phyloP scores from a whole-genome alignment of 1,140 invertebrate genomes.

The Dysdera silvatica region DNA sequence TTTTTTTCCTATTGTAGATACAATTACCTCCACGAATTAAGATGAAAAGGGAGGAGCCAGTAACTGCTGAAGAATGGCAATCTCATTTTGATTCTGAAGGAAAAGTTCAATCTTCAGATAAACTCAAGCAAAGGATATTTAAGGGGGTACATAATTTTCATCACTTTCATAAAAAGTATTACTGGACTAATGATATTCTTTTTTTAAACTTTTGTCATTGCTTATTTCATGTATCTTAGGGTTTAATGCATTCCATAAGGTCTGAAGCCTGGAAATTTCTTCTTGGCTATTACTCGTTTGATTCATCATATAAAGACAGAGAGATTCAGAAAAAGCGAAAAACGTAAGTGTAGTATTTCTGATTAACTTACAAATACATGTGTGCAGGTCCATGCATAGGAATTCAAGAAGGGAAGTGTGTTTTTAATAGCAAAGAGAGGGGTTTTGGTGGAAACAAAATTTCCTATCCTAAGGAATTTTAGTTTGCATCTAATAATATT shows the following conservation, averaged over 20 bases:
- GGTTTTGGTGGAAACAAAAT: too few species aligned
- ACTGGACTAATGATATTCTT: not conserved
- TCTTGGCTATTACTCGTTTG: conserved; percentile 79
- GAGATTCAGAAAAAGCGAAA: conserved; percentile 58
- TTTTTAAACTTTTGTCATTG: not conserved
- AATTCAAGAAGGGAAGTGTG: not conserved
- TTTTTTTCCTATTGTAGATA: conserved; percentile 35
- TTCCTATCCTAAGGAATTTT: too few species aligned
- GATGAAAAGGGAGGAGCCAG: conserved; percentile 54
- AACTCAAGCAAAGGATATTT: conserved; percentile 51
- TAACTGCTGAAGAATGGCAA: conserved; percentile 70
- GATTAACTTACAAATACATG: not conserved
- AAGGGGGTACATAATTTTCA: conserved; percentile 60
- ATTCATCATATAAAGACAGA: conserved; percentile 64
- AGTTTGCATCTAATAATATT: too few species aligned
- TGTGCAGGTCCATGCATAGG: not conserved
- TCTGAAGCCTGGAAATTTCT: conserved; percentile 92
- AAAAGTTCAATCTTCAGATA: conserved; percentile 44
- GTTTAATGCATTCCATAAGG: conserved; percentile 60
- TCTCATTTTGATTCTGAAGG: conserved; percentile 67
- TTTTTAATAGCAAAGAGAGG: not conserved
- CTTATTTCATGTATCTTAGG: conserved; percentile 46
- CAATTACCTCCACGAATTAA: conserved; percentile 44
- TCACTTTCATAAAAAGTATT: not conserved
- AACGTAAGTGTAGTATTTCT: conserved; percentile 44